Conservation (phyloP, 1,140 invertebrate genomes). For the Thaumatotibia leucotreta region DNA sequence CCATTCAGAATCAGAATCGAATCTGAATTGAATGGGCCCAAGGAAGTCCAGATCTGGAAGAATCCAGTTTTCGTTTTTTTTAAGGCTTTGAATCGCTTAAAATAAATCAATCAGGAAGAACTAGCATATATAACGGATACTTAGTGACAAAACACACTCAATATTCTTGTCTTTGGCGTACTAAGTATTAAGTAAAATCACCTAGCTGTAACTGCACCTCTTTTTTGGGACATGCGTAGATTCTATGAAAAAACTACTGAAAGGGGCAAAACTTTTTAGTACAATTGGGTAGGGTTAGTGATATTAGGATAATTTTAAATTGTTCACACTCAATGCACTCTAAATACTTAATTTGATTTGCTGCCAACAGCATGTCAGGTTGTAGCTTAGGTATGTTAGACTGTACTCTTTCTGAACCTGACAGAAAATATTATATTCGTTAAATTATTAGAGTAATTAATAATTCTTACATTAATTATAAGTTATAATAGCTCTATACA, state of each 20-base stretch:
- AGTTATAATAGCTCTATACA: not conserved
- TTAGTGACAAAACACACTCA: not conserved
- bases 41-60: too few relatives aligned
- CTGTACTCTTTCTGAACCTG: conserved; percentile 63
- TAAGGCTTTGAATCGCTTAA: conserved; percentile 11
- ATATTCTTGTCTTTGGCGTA: not conserved
- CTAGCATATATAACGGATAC: not conserved
- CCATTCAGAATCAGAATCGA: too few relatives aligned
- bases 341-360: conserved; percentile 72
- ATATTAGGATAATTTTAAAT: conserved; percentile 17
- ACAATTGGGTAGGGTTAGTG: not conserved
- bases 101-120: not conserved
- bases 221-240: not conserved
- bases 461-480: not conserved
- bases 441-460: conserved; percentile 15
- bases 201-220: not conserved
- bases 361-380: conserved; percentile 53
- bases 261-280: conserved; percentile 1
- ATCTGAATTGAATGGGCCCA: too few relatives aligned
- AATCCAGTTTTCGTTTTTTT: too few relatives aligned
- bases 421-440: conserved; percentile 42
- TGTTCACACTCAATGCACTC: conserved; percentile 50
- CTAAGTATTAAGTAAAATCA: not conserved
- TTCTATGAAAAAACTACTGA: not conserved
- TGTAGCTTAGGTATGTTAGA: conserved; percentile 49